Base-by-base conservation (phyloP, 2,113 vertebrate species). In the Craseonycteris thonglongyai region DNA sequence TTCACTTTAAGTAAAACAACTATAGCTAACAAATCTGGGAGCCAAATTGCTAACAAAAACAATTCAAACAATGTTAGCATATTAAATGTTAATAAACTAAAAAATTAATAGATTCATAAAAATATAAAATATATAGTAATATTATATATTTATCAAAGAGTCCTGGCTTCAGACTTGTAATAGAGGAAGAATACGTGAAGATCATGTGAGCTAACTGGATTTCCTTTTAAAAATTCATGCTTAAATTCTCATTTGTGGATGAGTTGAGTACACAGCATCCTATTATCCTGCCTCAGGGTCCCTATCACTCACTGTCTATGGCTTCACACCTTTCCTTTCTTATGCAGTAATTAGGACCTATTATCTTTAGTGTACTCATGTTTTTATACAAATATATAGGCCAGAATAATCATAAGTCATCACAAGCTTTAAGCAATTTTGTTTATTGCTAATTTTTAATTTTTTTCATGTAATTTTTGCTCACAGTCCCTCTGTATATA, bases 1-100 rank as follows among this genome's bases (percentile, higher is more conserved):
- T 51, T 90, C 51, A 83, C n/a, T 83, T 95, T 95, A 95, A 90
- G 89, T 90, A 96, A 97, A 96, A 83, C 40, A 71, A 90, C 35
- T 69, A 7, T 0, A 11, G 16, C 47, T 42, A 94, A 26, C 33
- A 83, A 58, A 85, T 40, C 47, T 38, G 76, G 59, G 13, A 58
- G 18, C 40, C n/a, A 75, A 86, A 85, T 47, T 40, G 74, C 26
- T 75, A 88, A 49, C 18, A 38, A 24, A 96, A 93, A 72, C 13
- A 35, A 82, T 65, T 49, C 13, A 82, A 63, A 26, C 8, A 66
- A 76, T 78, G 24, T n/a, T 63, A 63, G 84, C 49, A 33, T 87
- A n/a, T n/a, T n/a, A n/a, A n/a, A n/a, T n/a, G n/a, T n/a, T n/a
- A n/a, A 82, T 79, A 80, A 75, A 65, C 30, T 59, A 49, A 51